Conservation (phyloP, 1,140 invertebrate genomes). For the Oryctes rhinoceros region DNA sequence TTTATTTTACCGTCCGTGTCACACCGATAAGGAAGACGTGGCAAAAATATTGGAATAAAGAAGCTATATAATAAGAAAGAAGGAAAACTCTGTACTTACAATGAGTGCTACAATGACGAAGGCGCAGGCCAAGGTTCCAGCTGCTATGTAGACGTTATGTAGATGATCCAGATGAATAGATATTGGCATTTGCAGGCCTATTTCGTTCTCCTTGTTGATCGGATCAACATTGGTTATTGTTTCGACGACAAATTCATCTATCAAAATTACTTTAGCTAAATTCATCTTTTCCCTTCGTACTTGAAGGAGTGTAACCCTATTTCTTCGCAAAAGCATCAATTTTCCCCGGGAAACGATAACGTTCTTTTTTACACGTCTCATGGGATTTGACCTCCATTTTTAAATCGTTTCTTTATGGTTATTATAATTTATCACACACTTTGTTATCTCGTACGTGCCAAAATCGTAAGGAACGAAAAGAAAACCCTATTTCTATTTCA, state of each 20-base stretch:
- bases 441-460: background rate
- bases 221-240: constrained; percentile 66
- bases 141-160: constrained; percentile 78
- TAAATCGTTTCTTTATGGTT: constrained; percentile 13
- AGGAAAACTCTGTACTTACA: constrained; percentile 62
- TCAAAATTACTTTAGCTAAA: constrained; percentile 11
- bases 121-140: constrained; percentile 73
- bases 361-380: constrained; percentile 7
- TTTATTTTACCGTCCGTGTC: background rate
- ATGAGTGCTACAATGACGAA: constrained; percentile 74
- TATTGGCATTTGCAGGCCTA: constrained; percentile 64
- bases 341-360: background rate
- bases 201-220: constrained; percentile 59
- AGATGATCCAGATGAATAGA: constrained; percentile 73
- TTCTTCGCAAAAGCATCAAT: background rate
- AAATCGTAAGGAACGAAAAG: background rate
- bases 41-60: background rate
- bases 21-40: background rate
- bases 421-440: constrained; percentile 27
- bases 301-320: background rate
- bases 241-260: constrained; percentile 72
- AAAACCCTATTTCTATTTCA: too few species aligned
- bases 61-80: background rate
- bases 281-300: background rate
- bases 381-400: background rate